Percentiles rank a stretch among this genome's conserved stretches.
Evolutionary conservation across 1,140 invertebrate species (phyloP).

Genomic region (Sminthurides bifidus): DNA sequence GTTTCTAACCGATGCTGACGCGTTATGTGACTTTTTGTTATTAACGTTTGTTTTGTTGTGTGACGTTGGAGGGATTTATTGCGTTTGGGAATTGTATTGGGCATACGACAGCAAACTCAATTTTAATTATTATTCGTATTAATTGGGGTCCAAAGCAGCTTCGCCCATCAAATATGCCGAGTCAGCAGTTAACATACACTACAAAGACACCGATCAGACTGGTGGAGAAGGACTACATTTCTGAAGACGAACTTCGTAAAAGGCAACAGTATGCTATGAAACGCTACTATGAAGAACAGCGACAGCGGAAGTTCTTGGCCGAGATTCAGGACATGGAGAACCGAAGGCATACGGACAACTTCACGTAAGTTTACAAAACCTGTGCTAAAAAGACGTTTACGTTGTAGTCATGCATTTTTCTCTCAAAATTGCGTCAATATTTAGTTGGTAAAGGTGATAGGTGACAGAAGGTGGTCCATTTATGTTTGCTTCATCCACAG

Average conservation of each 20-base stretch:
- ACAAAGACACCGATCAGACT: slow-evolving; percentile 70
- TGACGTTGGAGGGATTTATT: too few relatives aligned
- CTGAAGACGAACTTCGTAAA: slow-evolving; percentile 65
- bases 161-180: slow-evolving; percentile 62
- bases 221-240: slow-evolving; percentile 64
- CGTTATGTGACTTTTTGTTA: too few relatives aligned
- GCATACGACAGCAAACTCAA: not conserved
- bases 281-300: slow-evolving; percentile 74
- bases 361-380: slow-evolving; percentile 59
- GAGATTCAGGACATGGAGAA: slow-evolving; percentile 84
- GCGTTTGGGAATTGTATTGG: not conserved
- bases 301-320: slow-evolving; percentile 72
- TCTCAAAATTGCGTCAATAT: too few relatives aligned
- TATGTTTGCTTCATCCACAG: too few relatives aligned
- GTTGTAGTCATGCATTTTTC: too few relatives aligned
- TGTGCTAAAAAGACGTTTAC: too few relatives aligned
- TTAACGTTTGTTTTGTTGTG: too few relatives aligned
- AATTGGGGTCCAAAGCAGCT: slow-evolving; percentile 2
- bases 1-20: too few relatives aligned
- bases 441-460: too few relatives aligned
- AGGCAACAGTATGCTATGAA: slow-evolving; percentile 81
- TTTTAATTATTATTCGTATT: not conserved
- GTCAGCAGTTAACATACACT: slow-evolving; percentile 85
- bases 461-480: too few relatives aligned
- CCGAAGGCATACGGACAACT: slow-evolving; percentile 77